Evolutionary conservation across 2,797 vertebrate species (phyloP).

Genomic region (Pangasius larnaudii): DNA sequence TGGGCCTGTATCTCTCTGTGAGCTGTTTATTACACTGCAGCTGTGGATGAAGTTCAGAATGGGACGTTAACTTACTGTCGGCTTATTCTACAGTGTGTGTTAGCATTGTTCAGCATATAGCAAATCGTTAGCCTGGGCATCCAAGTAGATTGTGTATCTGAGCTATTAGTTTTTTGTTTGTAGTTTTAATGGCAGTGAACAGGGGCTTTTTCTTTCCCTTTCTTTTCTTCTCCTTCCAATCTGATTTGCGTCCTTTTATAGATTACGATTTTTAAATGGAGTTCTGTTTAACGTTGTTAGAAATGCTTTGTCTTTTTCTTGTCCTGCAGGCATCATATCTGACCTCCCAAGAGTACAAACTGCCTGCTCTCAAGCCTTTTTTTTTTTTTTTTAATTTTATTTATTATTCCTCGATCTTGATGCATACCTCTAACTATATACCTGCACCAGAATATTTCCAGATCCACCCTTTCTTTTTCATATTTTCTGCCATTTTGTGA

Average conservation of each 20-base stretch:
- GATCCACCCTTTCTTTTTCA: neutral
- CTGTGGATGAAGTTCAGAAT: neutral
- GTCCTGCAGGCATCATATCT: neutral
- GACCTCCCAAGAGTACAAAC: neutral
- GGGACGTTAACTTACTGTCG: neutral
- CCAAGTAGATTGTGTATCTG: neutral
- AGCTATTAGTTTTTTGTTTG: neutral
- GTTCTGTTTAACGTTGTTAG: neutral
- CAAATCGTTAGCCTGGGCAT: neutral
- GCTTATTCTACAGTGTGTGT: neutral
- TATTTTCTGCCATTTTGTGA: neutral
- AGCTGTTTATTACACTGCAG: neutral
- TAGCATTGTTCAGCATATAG: neutral
- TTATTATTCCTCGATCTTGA: neutral
- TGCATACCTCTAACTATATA: neutral
- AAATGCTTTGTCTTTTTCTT: neutral
- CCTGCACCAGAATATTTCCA: neutral
- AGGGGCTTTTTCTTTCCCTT: neutral
- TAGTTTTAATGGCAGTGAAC: no score
- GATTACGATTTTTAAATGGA: neutral
- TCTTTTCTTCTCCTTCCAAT: neutral
- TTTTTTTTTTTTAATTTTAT: neutral
- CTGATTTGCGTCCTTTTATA: neutral
- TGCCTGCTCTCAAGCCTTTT: neutral
- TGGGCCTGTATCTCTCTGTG: neutral